Percentiles rank a stretch among this genome's conserved stretches.
Conservation (phyloP, 2,113 vertebrate genomes). For the Amazona vittata region DNA sequence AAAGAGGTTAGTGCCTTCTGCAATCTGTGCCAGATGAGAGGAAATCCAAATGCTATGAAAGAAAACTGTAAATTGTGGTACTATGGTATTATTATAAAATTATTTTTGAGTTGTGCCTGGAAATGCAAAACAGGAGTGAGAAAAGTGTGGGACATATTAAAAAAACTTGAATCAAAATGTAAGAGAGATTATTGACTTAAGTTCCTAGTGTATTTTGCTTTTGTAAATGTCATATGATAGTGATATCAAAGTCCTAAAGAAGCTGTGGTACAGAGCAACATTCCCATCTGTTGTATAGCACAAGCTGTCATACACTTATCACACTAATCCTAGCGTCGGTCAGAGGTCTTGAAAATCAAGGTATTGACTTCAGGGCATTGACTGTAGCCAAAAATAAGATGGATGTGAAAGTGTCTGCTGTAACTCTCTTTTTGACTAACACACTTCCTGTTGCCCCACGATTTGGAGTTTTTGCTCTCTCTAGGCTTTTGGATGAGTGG, state of each 20-base stretch:
- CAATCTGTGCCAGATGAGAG: background rate
- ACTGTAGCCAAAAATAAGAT: background rate
- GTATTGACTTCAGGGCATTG: background rate
- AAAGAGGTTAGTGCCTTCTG: background rate
- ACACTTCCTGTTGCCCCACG: accelerated
- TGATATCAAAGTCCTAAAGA: background rate
- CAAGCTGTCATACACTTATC: accelerated
- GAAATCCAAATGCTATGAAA: background rate
- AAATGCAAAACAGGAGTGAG: background rate
- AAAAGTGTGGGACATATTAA: background rate
- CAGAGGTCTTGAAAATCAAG: background rate
- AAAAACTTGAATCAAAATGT: background rate
- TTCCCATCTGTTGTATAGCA: background rate
- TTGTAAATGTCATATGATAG: background rate
- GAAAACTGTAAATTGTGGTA: background rate
- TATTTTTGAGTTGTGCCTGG: accelerated
- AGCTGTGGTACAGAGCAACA: background rate
- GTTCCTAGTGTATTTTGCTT: background rate
- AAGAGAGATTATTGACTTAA: background rate
- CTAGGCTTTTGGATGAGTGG: background rate
- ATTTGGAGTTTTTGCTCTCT: background rate
- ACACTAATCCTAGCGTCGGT: background rate
- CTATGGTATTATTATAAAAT: accelerated
- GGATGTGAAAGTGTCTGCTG: background rate
- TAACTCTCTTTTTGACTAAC: background rate